phyloP scores from a whole-genome alignment of 2,113 vertebrate species.

The Eidolon helvum region DNA sequence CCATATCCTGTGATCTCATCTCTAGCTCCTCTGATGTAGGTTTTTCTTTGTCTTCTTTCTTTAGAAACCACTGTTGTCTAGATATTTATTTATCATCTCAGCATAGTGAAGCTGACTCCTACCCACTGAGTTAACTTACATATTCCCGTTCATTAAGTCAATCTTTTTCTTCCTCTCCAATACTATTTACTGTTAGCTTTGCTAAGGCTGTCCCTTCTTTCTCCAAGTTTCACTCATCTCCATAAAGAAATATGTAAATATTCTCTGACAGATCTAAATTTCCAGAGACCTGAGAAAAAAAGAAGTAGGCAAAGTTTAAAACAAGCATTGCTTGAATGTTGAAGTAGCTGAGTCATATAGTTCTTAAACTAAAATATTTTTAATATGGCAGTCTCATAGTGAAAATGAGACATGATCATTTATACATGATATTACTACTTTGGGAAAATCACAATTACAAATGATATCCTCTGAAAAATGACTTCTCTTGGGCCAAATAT shows the following conservation, averaged over 20 bases:
- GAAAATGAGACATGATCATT: slow-evolving; percentile 35
- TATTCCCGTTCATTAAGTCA: background rate
- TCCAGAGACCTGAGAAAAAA: background rate
- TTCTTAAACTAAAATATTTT: slow-evolving; percentile 6
- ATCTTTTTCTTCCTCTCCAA: background rate
- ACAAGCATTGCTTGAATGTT: background rate
- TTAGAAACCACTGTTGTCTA: background rate
- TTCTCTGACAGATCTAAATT: background rate
- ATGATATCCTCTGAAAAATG: slow-evolving; percentile 65
- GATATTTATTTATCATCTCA: background rate
- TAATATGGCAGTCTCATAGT: background rate
- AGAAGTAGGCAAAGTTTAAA: background rate
- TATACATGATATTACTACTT: slow-evolving; percentile 26
- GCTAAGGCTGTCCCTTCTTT: background rate
- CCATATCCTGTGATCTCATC: too few relatives aligned
- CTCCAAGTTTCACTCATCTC: background rate
- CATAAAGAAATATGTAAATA: background rate
- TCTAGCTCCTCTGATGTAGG: background rate
- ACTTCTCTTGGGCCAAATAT: slow-evolving; percentile 48
- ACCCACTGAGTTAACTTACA: background rate
- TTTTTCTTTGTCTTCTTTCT: background rate
- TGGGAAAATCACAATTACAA: slow-evolving; percentile 57
- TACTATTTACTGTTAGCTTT: background rate
- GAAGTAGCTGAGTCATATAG: background rate
- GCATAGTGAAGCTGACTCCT: background rate